Evolutionary conservation across 2,888 invertebrate genomes (phyloP).

Genomic region (Andrena bicolor): DNA sequence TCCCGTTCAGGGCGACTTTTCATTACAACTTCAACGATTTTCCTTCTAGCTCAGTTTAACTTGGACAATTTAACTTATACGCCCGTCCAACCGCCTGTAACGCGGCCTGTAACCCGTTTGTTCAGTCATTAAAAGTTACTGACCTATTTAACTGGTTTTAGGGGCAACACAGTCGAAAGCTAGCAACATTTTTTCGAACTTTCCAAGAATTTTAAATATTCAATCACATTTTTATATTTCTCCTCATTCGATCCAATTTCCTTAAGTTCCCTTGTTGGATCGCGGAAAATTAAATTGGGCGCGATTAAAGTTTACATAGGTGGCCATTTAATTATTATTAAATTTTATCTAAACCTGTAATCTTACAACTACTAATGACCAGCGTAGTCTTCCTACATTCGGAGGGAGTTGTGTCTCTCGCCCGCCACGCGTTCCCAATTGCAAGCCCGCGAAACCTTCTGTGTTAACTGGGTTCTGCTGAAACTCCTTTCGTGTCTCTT

Average conservation of each 20-base stretch:
- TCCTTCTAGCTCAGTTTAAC: constrained; percentile 35
- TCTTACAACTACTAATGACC: no score
- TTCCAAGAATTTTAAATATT: not conserved
- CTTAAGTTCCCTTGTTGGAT: no score
- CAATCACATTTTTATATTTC: no score
- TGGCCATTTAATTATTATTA: no score
- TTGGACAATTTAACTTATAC: constrained; percentile 48
- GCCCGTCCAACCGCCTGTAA: not conserved
- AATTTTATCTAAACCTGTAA: no score
- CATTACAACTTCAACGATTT: constrained; percentile 54
- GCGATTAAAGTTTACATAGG: no score
- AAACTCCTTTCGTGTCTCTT: constrained; percentile 11
- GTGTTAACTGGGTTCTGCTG: not conserved
- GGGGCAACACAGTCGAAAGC: not conserved
- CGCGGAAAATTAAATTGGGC: no score
- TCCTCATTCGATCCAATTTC: no score
- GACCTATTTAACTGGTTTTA: constrained; percentile 11
- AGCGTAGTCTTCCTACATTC: not conserved
- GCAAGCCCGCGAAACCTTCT: not conserved
- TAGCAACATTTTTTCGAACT: not conserved
- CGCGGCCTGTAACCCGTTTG: constrained; percentile 3
- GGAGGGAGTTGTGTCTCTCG: no score
- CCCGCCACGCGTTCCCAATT: not conserved
- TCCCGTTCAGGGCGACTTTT: constrained; percentile 19
- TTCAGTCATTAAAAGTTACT: constrained; percentile 13